Evolutionary conservation across 2,888 invertebrate genomes (phyloP).

Genomic region (Drosophila basisetae): DNA sequence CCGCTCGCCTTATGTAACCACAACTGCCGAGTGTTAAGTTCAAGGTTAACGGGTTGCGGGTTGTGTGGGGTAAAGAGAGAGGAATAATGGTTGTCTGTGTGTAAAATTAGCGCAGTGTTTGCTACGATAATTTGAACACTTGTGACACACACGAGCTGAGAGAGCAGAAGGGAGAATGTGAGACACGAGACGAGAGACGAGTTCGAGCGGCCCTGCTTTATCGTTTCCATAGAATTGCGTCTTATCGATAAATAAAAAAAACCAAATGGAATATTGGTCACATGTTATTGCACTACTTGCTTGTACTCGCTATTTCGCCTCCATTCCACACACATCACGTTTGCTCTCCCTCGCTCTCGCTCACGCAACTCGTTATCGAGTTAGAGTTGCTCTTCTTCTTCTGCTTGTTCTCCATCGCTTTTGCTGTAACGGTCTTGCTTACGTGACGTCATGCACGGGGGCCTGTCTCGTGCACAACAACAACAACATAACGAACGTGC

Average conservation of each 20-base stretch:
- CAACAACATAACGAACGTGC: slow-evolving; percentile 58
- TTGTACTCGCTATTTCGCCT: background rate
- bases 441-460: slow-evolving; percentile 83
- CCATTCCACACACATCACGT: slow-evolving; percentile 47
- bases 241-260: slow-evolving; percentile 36
- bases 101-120: slow-evolving; percentile 48
- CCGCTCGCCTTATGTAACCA: slow-evolving; percentile 38
- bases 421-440: slow-evolving; percentile 59
- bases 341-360: background rate
- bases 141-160: slow-evolving; percentile 19
- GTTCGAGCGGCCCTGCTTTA: slow-evolving; percentile 13
- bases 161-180: background rate
- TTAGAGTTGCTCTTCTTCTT: slow-evolving; percentile 24
- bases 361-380: slow-evolving; percentile 35
- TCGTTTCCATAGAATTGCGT: slow-evolving; percentile 42
- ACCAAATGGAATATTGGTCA: slow-evolving; percentile 43
- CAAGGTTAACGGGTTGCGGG: slow-evolving; percentile 55
- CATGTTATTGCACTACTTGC: slow-evolving; percentile 37
- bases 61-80: background rate
- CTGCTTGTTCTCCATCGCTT: slow-evolving; percentile 15
- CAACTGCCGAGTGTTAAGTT: slow-evolving; percentile 54
- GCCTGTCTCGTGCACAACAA: slow-evolving; percentile 64
- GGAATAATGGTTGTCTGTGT: slow-evolving; percentile 30
- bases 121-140: slow-evolving; percentile 47
- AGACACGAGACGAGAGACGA: background rate